A percentile compares a stretch with the other conserved stretches of the same genome.
Conservation (phyloP, 1,140 invertebrate species). For the Orchestia grillus region DNA sequence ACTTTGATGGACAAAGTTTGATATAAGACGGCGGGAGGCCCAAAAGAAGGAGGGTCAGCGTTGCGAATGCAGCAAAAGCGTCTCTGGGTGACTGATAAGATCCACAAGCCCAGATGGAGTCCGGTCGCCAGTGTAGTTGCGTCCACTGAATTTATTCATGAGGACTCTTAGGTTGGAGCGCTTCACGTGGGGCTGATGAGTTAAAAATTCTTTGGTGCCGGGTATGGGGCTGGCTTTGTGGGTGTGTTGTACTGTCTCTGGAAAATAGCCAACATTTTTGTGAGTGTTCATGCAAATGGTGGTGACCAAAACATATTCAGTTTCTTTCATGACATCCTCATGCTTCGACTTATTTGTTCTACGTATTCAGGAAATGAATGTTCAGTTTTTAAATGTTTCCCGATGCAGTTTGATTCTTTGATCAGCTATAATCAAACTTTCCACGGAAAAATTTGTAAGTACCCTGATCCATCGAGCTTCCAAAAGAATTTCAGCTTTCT, state of each 20-base stretch:
- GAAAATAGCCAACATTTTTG: background rate
- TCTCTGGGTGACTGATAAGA: background rate
- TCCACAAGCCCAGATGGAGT: slow-evolving; percentile 10
- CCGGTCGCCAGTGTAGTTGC: background rate
- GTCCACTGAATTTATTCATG: background rate
- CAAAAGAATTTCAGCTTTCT: background rate
- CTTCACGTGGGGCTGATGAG: background rate
- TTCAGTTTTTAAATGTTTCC: background rate
- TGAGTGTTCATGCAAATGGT: background rate
- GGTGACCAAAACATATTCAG: background rate
- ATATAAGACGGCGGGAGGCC: slow-evolving; percentile 30
- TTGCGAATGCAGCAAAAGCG: slow-evolving; percentile 21
- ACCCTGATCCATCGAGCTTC: background rate
- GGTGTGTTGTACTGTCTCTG: background rate
- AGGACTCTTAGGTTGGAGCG: background rate
- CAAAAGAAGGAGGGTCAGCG: background rate
- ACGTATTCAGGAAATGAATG: background rate
- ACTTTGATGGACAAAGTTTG: slow-evolving; percentile 46
- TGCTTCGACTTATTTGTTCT: too few relatives aligned
- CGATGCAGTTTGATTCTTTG: background rate
- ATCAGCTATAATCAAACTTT: background rate
- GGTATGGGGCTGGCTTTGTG: background rate
- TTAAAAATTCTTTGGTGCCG: background rate
- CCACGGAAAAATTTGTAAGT: background rate
- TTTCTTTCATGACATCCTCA: background rate